Evolutionary conservation across 2,797 vertebrate species (phyloP), one percentile per base, ranked within the genome.

Genomic region (Setipinna tenuifilis): DNA sequence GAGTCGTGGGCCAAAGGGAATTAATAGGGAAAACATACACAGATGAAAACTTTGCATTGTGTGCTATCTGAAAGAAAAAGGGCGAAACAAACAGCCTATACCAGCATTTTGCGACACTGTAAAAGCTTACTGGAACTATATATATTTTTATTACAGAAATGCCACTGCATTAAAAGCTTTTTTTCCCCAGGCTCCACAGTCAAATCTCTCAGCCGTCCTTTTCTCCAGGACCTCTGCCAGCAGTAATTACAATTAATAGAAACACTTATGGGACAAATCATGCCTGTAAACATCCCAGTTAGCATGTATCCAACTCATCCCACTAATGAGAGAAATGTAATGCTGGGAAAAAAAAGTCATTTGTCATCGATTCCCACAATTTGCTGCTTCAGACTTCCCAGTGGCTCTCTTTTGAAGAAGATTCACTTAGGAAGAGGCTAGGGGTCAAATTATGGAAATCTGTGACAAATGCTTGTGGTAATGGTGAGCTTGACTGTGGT

Each of bases 211-310:
- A 82, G 87, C 86, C 57, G 84, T 25, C 83, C 41, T 71, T 75
- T 57, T 88, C 81, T 82, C 5, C 17, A 0, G 44, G 78, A 80
- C 61, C 21, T 44, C 25, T 50, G 41, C 59, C 57, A 83, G 35
- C 71, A 83, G 0, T 75, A 58, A 87, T 91, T 81, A 83, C 25
- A 89, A 88, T 83, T 83, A 85, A 85, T 84, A 14, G 54, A 87
- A 87, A 86, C 85, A 81, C 88, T 88, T 87, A 25, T n/a, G 87
- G 58, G 71, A 50, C 59, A 87, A 88, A 87, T 87, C 0, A 41
- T 86, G 84, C 83, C 85, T 88, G 78, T 82, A 82, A 87, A 80
- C 58, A 41, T 83, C 58, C 46, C 62, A 61, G 65, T 78, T 82
- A 59, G 54, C 25, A 84, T 82, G 83, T 35, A 57, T 11, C 23